Base-by-base conservation (phyloP, 1,140 invertebrate species). In the Paraescarpia echinospica region DNA sequence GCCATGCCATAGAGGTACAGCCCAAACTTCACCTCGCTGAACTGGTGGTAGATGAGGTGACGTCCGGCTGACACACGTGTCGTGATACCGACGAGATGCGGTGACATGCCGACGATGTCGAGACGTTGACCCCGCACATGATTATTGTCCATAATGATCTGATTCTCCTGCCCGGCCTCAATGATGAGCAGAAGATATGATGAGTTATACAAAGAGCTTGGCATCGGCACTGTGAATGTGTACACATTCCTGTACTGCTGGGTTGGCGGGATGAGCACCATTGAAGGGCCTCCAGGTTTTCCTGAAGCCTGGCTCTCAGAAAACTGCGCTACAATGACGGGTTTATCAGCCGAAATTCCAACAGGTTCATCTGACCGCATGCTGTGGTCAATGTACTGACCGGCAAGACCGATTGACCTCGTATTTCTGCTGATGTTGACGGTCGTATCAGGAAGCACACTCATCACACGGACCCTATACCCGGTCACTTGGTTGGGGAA, bases 241-340 rank as follows among this genome's bases (percentile, higher is more conserved):
- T 90, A 90, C 5, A 2, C n/a, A 22, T 34, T 34, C 35, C 35
- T 90, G n/a, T 90, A 90, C 90, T 90, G 90, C 90, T 90, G 34
- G 18, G 35, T 90, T 41, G 90, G 35, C 14, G 90, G 90, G 27
- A 90, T 41, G 14, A 34, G 90, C 33, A 90, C 90, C 34, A 90
- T 90, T 90, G 90, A 90, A n/a, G 90, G 90, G 18, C 90, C 90
- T 34, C 90, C 90, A 12, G 34, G 90, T 34, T 31, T 90, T 22
- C 35, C 90, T 22, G 35, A 22, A 22, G 34, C 18, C n/a, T 41
- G 90, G 27, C 90, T 90, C 35, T 34, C 35, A 31, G 35, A 34
- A 41, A 31, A 90, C 90, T 90, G 90, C 2, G 90, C 90, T 90
- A 90, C 90, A 34, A 90, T 27, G 90, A 90, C 35, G 1, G 90